Evolutionary conservation across 2,113 vertebrate species (phyloP), one percentile per base, ranked within the genome.

Genomic region (Craseonycteris thonglongyai): DNA sequence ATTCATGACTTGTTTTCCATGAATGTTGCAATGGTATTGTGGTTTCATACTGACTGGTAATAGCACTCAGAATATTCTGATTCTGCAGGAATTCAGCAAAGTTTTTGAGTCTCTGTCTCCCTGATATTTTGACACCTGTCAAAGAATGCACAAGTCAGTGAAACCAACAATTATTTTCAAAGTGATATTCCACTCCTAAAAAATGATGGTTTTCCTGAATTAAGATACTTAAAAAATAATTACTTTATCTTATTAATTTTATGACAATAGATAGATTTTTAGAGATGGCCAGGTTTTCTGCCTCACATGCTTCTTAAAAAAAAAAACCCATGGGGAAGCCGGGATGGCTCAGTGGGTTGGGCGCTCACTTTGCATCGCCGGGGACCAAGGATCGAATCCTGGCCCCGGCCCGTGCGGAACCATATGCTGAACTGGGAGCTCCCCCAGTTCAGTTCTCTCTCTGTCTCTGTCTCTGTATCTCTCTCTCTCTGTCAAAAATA

Each of bases 171-270:
- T 49, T 54, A 47, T 78, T 90, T 83, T 7, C 11, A 66, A 54
- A 69, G 54, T 45, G 24, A 5, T 71, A 45, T 81, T 88, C 90
- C 24, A 74, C 11, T 90, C 19, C 18, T 85, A 51, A 56, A 51
- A 56, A 85, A 59, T 42, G 33, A 45, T 79, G 45, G 21, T 88
- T 90, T 95, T 92, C n/a, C 47, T 82, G 49, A 95, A 95, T 82
- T 81, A 12, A 47, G 68, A 68, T 49, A 26, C 35, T 90, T 75
- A 82, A 87, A 42, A 89, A 83, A 24, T 66, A 35, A 68, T 93
- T 78, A 86, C 85, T 96, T 88, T 18, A 28, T 16, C 5, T 58
- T 68, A n/a, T 59, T 10, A 56, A 81, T 49, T 75, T 65, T 61
- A 71, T 80, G 59, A 42, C 21, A 93, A 51, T 16, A 72, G 33